phyloP scores from a whole-genome alignment of 2,888 invertebrate species.

The Aleiodes alternator region DNA sequence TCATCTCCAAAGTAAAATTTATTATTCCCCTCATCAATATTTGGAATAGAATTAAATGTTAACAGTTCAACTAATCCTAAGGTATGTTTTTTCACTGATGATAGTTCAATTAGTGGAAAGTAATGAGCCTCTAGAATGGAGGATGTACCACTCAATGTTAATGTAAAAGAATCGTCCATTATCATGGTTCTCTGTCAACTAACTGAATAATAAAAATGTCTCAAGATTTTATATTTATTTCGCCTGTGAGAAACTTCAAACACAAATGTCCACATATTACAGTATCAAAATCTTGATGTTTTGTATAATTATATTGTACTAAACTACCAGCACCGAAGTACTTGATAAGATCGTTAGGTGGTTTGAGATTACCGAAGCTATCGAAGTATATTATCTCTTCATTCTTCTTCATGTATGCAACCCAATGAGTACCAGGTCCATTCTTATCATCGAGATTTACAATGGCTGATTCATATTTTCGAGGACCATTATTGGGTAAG shows the following conservation, averaged over 20 bases:
- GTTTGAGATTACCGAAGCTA: constrained; percentile 37
- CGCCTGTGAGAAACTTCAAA: constrained; percentile 32
- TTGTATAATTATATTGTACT: constrained; percentile 26
- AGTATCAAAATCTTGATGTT: constrained; percentile 38
- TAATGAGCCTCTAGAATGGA: constrained; percentile 56
- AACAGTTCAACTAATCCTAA: constrained; percentile 62
- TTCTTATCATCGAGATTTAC: constrained; percentile 44
- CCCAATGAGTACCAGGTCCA: constrained; percentile 43
- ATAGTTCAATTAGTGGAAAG: constrained; percentile 60
- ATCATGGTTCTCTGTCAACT: neutral
- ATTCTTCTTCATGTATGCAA: constrained; percentile 36
- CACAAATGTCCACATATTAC: constrained; percentile 40
- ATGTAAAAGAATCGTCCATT: constrained; percentile 56
- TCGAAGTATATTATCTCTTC: constrained; percentile 38
- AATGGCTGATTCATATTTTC: constrained; percentile 44
- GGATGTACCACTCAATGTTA: constrained; percentile 58
- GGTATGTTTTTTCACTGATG: constrained; percentile 54
- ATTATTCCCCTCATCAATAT: too few relatives aligned
- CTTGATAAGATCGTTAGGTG: constrained; percentile 13
- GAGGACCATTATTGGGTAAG: constrained; percentile 37
- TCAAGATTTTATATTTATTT: neutral
- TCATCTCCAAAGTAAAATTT: too few relatives aligned
- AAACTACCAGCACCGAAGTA: constrained; percentile 41
- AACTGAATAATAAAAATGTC: neutral
- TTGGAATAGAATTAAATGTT: constrained; percentile 8